Conservation (phyloP, 2,797 vertebrate species). For the Neosilurus hyrtlii region DNA sequence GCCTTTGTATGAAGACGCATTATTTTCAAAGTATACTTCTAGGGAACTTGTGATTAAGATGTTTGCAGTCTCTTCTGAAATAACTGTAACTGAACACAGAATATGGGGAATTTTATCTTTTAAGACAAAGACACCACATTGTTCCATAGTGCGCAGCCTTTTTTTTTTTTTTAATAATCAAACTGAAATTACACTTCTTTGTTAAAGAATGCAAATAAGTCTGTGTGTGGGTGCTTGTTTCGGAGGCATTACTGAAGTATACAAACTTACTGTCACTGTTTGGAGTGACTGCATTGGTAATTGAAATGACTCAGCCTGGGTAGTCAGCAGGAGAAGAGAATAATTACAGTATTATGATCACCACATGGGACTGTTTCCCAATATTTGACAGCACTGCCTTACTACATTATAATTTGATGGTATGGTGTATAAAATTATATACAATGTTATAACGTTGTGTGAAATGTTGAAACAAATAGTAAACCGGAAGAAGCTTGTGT, state of each 20-base stretch:
- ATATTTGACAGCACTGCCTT: not conserved
- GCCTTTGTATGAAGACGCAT: slow-evolving; percentile 22
- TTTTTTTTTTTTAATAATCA: slow-evolving; percentile 28
- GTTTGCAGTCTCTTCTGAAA: slow-evolving; percentile 44
- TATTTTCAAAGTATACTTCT: slow-evolving; percentile 29
- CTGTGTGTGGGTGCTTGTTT: slow-evolving; percentile 14
- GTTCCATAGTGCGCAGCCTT: slow-evolving; percentile 1
- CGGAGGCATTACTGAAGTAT: not conserved
- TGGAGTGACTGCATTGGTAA: not conserved
- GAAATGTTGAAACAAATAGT: not conserved
- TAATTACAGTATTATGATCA: slow-evolving; percentile 1
- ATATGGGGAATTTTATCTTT: slow-evolving; percentile 10
- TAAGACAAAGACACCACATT: slow-evolving; percentile 6
- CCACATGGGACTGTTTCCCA: slow-evolving; percentile 1
- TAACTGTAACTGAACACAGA: slow-evolving; percentile 1
- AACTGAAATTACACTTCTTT: slow-evolving; percentile 37
- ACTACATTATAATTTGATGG: not conserved
- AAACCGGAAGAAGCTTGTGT: not conserved
- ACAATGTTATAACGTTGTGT: not conserved
- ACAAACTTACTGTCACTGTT: not conserved
- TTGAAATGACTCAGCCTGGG: not conserved
- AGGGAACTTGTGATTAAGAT: slow-evolving; percentile 42
- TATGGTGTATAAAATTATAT: slow-evolving; percentile 4
- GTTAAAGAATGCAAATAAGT: slow-evolving; percentile 27
- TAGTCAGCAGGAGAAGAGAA: not conserved